Evolutionary conservation across 2,888 invertebrate species (phyloP).

Genomic region (Leuctra nigra): DNA sequence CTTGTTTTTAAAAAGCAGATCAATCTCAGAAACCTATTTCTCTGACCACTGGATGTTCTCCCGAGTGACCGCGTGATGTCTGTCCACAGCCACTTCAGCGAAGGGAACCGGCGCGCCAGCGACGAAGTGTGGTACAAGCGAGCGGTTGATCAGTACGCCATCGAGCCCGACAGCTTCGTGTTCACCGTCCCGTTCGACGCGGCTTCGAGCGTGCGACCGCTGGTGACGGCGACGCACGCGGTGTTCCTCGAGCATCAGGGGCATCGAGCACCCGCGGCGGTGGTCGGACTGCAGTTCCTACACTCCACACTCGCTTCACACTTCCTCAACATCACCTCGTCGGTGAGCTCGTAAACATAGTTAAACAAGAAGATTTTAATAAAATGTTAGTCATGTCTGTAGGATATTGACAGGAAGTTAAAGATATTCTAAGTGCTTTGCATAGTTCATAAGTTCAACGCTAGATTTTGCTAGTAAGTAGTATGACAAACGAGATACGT

Average conservation of each 20-base stretch:
- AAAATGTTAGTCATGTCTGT: no score
- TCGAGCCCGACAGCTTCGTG: slow-evolving; percentile 85
- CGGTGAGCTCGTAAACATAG: no score
- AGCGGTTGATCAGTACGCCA: slow-evolving; percentile 81
- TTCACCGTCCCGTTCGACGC: slow-evolving; percentile 81
- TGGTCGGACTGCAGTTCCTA: slow-evolving; percentile 85
- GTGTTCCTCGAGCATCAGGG: slow-evolving; percentile 79
- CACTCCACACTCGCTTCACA: slow-evolving; percentile 74
- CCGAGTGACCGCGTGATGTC: not conserved
- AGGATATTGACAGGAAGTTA: no score
- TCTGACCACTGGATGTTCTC: no score
- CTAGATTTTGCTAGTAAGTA: no score
- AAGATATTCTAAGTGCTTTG: no score
- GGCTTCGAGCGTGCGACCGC: slow-evolving; percentile 49
- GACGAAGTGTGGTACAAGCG: slow-evolving; percentile 88
- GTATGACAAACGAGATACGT: no score
- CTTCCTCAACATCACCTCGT: slow-evolving; percentile 82
- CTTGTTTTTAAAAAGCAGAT: no score
- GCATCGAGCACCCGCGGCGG: slow-evolving; percentile 81
- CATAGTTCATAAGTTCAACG: no score
- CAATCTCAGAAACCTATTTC: no score
- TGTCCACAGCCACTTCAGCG: slow-evolving; percentile 72
- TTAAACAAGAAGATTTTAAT: no score
- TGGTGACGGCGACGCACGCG: slow-evolving; percentile 87
- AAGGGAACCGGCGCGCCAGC: slow-evolving; percentile 70